A percentile compares a stretch with the other conserved stretches of the same genome.
Evolutionary conservation across 53 echinoderm and acorn worm genomes (phyloP).

Genomic region (Pentamera pediparva): DNA sequence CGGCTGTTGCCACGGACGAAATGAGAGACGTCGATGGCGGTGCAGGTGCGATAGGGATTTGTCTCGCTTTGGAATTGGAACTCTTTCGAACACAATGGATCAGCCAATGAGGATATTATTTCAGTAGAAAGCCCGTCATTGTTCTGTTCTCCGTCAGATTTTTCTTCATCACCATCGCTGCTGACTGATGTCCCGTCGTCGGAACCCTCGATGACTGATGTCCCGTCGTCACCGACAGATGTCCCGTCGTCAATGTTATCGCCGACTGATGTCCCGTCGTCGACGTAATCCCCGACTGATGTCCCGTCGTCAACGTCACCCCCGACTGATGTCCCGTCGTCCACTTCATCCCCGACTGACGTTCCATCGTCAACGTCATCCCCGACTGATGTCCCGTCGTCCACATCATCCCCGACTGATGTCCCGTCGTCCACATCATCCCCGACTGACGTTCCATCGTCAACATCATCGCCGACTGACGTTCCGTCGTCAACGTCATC

Average conservation of each 20-base stretch:
- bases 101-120: background rate
- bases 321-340: background rate
- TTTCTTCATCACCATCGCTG: background rate
- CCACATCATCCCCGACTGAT: background rate
- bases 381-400: no score
- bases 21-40: background rate
- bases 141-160: background rate
- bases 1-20: background rate
- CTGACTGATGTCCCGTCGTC: background rate
- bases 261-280: background rate
- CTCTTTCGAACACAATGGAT: no score
- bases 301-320: slow-evolving; percentile 17
- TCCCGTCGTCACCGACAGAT: background rate
- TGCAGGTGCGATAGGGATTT: background rate
- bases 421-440: no score
- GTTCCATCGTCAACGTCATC: slow-evolving; percentile 6
- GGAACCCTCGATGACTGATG: background rate
- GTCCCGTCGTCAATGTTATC: slow-evolving; percentile 1
- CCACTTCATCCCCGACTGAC: background rate
- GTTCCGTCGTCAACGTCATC: no score
- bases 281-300: background rate
- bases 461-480: no score
- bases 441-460: no score
- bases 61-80: no score
- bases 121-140: background rate